Evolutionary conservation across 2,888 invertebrate species (phyloP).

Genomic region (Cryptus armator): DNA sequence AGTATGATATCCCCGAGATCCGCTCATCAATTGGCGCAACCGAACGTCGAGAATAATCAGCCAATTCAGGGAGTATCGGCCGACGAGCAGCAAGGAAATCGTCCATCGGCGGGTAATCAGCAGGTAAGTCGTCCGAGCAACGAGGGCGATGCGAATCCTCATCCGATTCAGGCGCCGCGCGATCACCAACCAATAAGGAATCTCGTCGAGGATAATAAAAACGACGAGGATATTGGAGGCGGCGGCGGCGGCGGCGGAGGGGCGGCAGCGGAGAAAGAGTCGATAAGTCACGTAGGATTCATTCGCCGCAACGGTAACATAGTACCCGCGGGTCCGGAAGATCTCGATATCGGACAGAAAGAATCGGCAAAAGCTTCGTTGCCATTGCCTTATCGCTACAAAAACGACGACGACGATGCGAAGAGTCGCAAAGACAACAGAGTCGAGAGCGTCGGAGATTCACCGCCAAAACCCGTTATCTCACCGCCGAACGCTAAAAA

Average conservation of each 20-base stretch:
- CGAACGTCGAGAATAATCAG: slow-evolving; percentile 42
- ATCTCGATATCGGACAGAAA: slow-evolving; percentile 63
- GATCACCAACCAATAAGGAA: slow-evolving; percentile 74
- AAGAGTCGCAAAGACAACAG: slow-evolving; percentile 47
- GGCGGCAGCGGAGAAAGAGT: slow-evolving; percentile 14
- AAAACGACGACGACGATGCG: slow-evolving; percentile 41
- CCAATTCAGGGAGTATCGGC: slow-evolving; percentile 25
- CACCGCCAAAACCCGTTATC: slow-evolving; percentile 67
- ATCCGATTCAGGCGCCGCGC: slow-evolving; percentile 78
- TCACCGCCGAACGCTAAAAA: slow-evolving; percentile 68
- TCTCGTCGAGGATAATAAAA: slow-evolving; percentile 57
- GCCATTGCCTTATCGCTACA: slow-evolving; percentile 73
- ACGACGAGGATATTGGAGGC: slow-evolving; percentile 56
- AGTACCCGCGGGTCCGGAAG: slow-evolving; percentile 78
- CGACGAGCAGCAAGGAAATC: slow-evolving; percentile 62
- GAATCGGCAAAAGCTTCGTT: slow-evolving; percentile 50
- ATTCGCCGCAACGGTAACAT: slow-evolving; percentile 77
- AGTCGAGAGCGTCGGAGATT: slow-evolving; percentile 66
- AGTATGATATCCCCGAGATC: slow-evolving; percentile 62
- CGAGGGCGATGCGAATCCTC: slow-evolving; percentile 75
- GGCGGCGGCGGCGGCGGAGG: neutral
- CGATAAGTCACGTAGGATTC: slow-evolving; percentile 71
- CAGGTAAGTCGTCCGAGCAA: slow-evolving; percentile 83
- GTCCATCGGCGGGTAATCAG: slow-evolving; percentile 71
- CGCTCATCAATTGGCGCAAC: slow-evolving; percentile 61